Percentiles rank a stretch among this genome's conserved stretches.
Evolutionary conservation across 2,888 invertebrate species (phyloP).

Genomic region (Chrysopilus asiliformis): DNA sequence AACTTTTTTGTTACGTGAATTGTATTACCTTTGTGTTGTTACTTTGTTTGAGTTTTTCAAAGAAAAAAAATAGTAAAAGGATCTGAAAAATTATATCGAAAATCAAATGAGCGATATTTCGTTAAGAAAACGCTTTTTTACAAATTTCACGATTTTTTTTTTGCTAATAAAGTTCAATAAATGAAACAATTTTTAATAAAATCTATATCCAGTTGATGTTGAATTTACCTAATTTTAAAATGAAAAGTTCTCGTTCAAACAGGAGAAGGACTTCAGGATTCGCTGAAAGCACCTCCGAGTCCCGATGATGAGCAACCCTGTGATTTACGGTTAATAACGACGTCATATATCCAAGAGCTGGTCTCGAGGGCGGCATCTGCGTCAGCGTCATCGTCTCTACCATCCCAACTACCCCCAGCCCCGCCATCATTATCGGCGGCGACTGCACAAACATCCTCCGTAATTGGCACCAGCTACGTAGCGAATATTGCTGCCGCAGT

Average conservation of each 20-base stretch:
- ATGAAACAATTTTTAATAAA: neutral
- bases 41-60: no score
- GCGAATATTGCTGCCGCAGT: slow-evolving; percentile 15
- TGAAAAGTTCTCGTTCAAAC: slow-evolving; percentile 11
- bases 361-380: slow-evolving; percentile 21
- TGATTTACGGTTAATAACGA: slow-evolving; percentile 28
- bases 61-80: no score
- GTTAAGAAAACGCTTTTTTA: no score
- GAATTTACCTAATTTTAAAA: slow-evolving; percentile 2
- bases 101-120: no score
- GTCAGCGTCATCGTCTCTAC: slow-evolving; percentile 15
- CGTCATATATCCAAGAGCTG: slow-evolving; percentile 24
- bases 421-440: slow-evolving; percentile 23
- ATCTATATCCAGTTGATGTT: neutral
- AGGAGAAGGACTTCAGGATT: slow-evolving; percentile 14
- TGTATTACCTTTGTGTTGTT: no score
- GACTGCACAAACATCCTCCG: slow-evolving; percentile 13
- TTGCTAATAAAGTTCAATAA: neutral
- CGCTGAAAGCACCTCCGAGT: slow-evolving; percentile 13
- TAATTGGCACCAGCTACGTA: slow-evolving; percentile 12
- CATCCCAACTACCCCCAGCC: slow-evolving; percentile 14
- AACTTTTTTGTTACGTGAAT: no score
- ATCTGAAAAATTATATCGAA: no score
- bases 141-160: no score
- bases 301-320: slow-evolving; percentile 28